Percentiles rank a stretch among this genome's conserved stretches.
These are phyloP conservation scores for Leptoteleia sp. DNA, from an alignment of 1,140 invertebrate species.

Conservation along the genomic window DNA sequence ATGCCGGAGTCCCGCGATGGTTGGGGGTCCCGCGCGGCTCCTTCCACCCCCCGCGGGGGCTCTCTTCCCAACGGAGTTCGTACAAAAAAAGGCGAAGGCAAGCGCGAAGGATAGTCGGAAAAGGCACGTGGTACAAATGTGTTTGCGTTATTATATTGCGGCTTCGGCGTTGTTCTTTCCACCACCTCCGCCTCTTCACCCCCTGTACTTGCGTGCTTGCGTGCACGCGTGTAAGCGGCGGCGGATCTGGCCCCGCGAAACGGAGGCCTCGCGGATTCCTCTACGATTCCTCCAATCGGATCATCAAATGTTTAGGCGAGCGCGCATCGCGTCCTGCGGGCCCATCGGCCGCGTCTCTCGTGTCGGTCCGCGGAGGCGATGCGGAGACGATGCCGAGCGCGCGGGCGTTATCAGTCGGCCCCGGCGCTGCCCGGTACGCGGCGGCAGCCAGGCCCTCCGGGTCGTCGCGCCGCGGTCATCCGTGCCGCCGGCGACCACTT, in stretches of 20 bases:
- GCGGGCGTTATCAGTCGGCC: not conserved
- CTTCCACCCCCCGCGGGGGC: too few species aligned
- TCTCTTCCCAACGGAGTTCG: too few species aligned
- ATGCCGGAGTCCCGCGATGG: too few species aligned
- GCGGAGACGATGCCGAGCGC: conserved; percentile 1
- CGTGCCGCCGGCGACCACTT: conserved; percentile 1
- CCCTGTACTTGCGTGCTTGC: too few species aligned
- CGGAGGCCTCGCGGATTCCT: too few species aligned
- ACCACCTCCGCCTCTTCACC: too few species aligned
- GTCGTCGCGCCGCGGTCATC: conserved; percentile 18
- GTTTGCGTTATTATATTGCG: conserved; percentile 27
- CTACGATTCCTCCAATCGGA: conserved; percentile 22
- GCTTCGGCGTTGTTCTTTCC: too few species aligned
- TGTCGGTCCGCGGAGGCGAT: too few species aligned
- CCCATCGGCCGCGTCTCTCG: conserved; percentile 13
- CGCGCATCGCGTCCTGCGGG: conserved; percentile 17
- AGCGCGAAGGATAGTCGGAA: conserved; percentile 44
- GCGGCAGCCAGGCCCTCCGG: conserved; percentile 4
- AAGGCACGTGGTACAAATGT: conserved; percentile 52
- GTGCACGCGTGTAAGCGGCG: conserved; percentile 9
- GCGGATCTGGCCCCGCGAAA: too few species aligned
- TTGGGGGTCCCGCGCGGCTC: not conserved
- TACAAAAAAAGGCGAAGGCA: conserved; percentile 49
- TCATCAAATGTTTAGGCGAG: conserved; percentile 36
- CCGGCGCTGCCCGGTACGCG: not conserved